Base-by-base conservation (phyloP, 1,140 invertebrate species). In the Hetaerina americana region DNA sequence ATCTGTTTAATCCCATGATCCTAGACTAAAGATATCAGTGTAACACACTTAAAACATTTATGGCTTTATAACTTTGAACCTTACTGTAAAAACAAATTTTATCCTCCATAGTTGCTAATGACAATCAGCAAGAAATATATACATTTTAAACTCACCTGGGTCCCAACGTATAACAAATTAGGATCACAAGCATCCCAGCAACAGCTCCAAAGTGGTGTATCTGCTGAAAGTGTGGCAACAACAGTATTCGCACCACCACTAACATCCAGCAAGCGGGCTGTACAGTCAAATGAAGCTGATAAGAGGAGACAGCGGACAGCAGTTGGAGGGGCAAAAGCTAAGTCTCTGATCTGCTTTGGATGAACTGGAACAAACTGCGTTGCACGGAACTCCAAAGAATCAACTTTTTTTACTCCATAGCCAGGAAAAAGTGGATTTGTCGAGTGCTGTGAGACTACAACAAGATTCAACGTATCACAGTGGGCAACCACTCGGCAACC, bases 401-500 rank as follows among this genome's bases (percentile, higher is more conserved):
- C 88, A 0, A 95, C 82, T 81, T 91, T 93, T 75, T 88, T 86
- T 12, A 96, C 82, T 0, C 93, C 93, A 80, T 86, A 94, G 5
- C 89, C 88, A 0, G 87, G 85, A 79, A 93, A 94, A 5, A 94
- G 76, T 6, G 79, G 76, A 76, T 87, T 91, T 0, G 82, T 79
- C 6, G 88, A 90, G 70, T 88, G 89, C 76, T 93, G 90, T 0
- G 91, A 90, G 0, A 90, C 85, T 74, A 89, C 85, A 10, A 93
- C 73, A 76, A 88, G 82, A 74, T 84, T 85, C 26, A 86, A 82
- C 76, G 81, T 84, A 26, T 80, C 81, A 80, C 87, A 88, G 73
- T 86, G 88, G 68, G 89, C 87, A 75, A 95, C 80, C 0, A 95
- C 91, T n/a, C 93, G 81, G 78, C 93, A 94, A 1, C 87, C 88